Base-by-base conservation (phyloP, 2,113 vertebrate species). In the Columba livia region DNA sequence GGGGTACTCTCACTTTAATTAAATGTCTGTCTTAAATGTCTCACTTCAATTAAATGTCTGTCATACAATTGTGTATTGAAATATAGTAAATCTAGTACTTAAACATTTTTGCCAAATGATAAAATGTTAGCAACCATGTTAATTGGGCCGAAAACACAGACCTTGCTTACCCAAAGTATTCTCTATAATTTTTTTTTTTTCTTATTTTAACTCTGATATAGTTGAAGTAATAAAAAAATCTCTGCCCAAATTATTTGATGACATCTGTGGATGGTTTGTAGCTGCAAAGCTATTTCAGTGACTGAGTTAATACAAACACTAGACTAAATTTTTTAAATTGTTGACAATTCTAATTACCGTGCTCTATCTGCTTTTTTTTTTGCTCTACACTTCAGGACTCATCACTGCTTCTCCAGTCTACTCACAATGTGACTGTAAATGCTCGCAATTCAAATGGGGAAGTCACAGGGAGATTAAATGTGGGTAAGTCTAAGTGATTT, bases 381-480 rank as follows among this genome's bases (percentile, higher is more conserved):
- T 36, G 24, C 32, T 70, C 8, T 40, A 3, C 84, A 7, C 32
- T 71, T 40, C 95, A 99, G 99, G 99, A 99, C 85, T 98, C 98
- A 48, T 96, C 98, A 12, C 98, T 99, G 60, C 98, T 99, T 44
- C 97, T 98, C 13, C 98, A 99, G 73, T 99, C 99, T 28, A 97
- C 98, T 42, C 98, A 99, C 91, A 99, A 99, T 19, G 98, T 99
- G 88, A 99, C 98, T 16, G 97, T 99, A 38, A 99, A 98, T 50
- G 99, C 99, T 70, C 99, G 98, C 16, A 98, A 99, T 94, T 97
- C 97, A 13, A 98, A 99, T 6, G 99, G 99, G 10, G 97, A 99
- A n/a, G 98, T 99, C 93, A 99, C 98, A 8, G 99, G 99, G 89
- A 98, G 99, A 95, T 95, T 99, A 80, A 99, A 97, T 94, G 98